These are phyloP conservation scores for Phragmatobia fuliginosa DNA, from an alignment of 2,888 invertebrate genomes.

Conservation along the genomic window DNA sequence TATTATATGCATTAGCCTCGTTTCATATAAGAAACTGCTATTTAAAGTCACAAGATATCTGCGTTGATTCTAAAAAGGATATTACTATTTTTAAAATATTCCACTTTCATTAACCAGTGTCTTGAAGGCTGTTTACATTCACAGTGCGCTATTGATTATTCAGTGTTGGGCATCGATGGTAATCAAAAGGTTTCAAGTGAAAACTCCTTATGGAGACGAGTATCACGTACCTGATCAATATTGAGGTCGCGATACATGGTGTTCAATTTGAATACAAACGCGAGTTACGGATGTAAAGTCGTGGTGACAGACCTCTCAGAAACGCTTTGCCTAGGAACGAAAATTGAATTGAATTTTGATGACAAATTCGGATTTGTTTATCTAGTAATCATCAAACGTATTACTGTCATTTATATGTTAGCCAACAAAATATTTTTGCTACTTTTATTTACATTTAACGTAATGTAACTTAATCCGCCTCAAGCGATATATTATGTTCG, in stretches of 20 bases:
- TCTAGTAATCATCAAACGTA: slow-evolving; percentile 3
- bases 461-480: neutral
- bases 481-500: neutral
- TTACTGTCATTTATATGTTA: slow-evolving; percentile 10
- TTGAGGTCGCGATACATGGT: slow-evolving; percentile 66
- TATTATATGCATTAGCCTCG: slow-evolving; percentile 8
- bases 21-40: neutral
- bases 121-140: slow-evolving; percentile 42
- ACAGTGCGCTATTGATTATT: slow-evolving; percentile 47
- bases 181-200: slow-evolving; percentile 68
- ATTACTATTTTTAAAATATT: slow-evolving; percentile 25
- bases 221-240: slow-evolving; percentile 77
- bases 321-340: slow-evolving; percentile 24
- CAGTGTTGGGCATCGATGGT: slow-evolving; percentile 50
- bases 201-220: slow-evolving; percentile 67
- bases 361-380: slow-evolving; percentile 19
- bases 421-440: neutral
- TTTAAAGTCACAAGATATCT: slow-evolving; percentile 12
- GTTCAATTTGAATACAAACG: slow-evolving; percentile 66
- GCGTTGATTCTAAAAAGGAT: slow-evolving; percentile 3
- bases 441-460: neutral
- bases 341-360: slow-evolving; percentile 39
- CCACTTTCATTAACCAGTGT: slow-evolving; percentile 45
- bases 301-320: slow-evolving; percentile 36
- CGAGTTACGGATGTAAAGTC: slow-evolving; percentile 64